These are phyloP conservation scores for Drosophila nigritarsus DNA, from an alignment of 2,888 invertebrate species.

Conservation along the genomic window DNA sequence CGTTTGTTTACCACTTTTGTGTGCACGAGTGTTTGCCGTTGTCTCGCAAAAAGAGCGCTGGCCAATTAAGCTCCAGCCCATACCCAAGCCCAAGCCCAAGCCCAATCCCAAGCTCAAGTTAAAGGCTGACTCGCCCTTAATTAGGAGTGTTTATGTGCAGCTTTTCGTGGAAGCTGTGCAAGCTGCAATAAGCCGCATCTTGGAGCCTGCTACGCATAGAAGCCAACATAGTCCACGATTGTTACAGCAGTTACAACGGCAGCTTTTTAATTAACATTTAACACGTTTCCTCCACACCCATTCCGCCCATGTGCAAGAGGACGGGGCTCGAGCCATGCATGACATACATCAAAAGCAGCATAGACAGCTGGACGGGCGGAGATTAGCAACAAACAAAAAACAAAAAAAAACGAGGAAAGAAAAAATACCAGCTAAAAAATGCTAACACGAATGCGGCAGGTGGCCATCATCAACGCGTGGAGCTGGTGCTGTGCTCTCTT, in stretches of 20 bases:
- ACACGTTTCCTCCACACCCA: conserved; percentile 51
- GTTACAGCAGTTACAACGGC: conserved; percentile 45
- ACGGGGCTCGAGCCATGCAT: conserved; percentile 52
- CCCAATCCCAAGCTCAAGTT: conserved; percentile 9
- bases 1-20: conserved; percentile 56
- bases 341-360: conserved; percentile 75
- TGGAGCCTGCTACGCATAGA: conserved; percentile 28
- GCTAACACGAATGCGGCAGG: conserved; percentile 35
- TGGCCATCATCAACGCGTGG: conserved; percentile 14
- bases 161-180: conserved; percentile 34
- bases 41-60: conserved; percentile 68
- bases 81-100: conserved; percentile 13
- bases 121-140: conserved; percentile 60
- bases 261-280: conserved; percentile 79
- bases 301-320: conserved; percentile 14
- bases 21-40: conserved; percentile 32
- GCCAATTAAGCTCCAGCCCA: conserved; percentile 66
- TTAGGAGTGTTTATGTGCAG: conserved; percentile 75
- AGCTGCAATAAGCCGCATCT: conserved; percentile 69
- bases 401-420: conserved; percentile 6
- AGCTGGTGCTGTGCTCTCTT: neutral
- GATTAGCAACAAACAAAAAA: conserved; percentile 44
- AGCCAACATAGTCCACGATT: conserved; percentile 19
- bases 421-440: conserved; percentile 9
- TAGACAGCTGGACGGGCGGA: conserved; percentile 38